Base-by-base conservation (phyloP, 1,140 invertebrate genomes). In the Drosophila ogumai region DNA sequence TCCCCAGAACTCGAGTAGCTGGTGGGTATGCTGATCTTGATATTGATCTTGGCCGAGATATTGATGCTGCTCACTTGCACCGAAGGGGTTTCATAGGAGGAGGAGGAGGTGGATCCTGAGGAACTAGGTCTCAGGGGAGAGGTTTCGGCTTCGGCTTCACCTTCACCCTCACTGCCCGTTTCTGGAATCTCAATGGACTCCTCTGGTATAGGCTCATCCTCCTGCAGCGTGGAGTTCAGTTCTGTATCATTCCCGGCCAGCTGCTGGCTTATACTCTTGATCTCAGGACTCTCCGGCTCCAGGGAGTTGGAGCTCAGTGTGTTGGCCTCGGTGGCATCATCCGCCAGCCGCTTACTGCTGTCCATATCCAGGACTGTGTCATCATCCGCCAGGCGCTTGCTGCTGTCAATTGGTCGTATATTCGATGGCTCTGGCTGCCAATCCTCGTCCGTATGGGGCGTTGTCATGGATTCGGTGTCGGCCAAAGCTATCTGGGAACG, bases 41-140 rank as follows among this genome's bases (percentile, higher is more conserved):
- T 92, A 52, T 90, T 92, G 17, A 92, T 90, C 69, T 84, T 92
- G 2, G 91, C 91, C 3, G 91, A 92, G 12, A 92, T 92, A 71
- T 90, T 92, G 6, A 92, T 92, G 25, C 75, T 92, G 68, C 64
- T 86, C 15, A 92, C 79, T 61, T 88, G 79, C 13, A 91, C 47
- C 8, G 54, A 31, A 0, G 66, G 43, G 2, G 32, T 9, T 6
- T 17, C 43, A 10, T 40, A 40, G 32, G 43, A 50, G 3, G 55
- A 58, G 43, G 38, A 38, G 2, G 56, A 63, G 5, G 3, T 13
- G 7, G 22, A 22, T 22, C 22, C 22, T 22, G 22, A 22, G 22
- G 32, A 36, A 3, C 34, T 25, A 3, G 57, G 15, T 13, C 58
- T 66, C 0, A 22, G 55, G 1, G 72, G 66, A 3, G 68, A 57